Conservation (phyloP, 2,797 vertebrate genomes). For the Pangasius macronema region DNA sequence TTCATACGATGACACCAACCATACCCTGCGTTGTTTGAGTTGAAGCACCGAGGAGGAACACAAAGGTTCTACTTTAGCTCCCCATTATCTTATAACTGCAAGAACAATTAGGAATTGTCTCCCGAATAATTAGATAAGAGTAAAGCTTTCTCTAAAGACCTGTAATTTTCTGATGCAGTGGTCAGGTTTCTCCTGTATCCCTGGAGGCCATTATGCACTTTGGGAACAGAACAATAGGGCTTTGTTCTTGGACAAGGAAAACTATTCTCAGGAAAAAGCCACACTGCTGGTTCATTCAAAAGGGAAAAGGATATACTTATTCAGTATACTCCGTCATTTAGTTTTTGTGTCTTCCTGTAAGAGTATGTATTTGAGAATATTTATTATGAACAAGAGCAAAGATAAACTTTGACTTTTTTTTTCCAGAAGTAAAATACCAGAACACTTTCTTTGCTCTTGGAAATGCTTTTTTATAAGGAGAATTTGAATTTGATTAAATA, state of each 20-base stretch:
- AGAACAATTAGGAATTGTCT: conserved; percentile 23
- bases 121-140: neutral
- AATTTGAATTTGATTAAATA: neutral
- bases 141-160: conserved; percentile 21
- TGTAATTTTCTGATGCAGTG: conserved; percentile 49
- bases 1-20: neutral
- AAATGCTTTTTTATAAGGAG: too few species aligned
- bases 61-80: conserved; percentile 39
- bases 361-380: neutral
- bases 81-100: neutral
- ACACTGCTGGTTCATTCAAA: neutral
- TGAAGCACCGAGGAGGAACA: conserved; percentile 1
- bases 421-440: too few species aligned
- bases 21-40: neutral
- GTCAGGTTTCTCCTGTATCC: conserved; percentile 28
- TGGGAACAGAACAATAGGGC: conserved; percentile 34
- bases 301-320: neutral
- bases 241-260: conserved; percentile 20
- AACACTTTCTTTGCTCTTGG: too few species aligned
- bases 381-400: neutral
- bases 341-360: neutral
- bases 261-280: neutral
- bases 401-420: neutral
- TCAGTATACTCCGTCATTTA: neutral
- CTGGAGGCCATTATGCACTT: conserved; percentile 23